Evolutionary conservation across 2,888 invertebrate species (phyloP).

Genomic region (Epistrophe eligans): DNA sequence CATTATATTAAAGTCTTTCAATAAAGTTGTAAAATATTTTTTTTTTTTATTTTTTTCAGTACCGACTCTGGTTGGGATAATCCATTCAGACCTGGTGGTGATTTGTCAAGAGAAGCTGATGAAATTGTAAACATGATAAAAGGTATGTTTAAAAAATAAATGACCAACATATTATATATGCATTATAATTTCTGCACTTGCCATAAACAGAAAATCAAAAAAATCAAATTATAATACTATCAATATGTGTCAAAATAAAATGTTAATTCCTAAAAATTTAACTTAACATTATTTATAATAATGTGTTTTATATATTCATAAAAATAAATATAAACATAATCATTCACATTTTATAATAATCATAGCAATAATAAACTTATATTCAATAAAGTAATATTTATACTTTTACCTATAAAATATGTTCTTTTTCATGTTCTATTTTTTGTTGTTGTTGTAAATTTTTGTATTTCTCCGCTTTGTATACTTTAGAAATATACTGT

Average conservation of each 20-base stretch:
- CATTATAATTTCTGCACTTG: slow-evolving; percentile 27
- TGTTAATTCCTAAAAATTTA: slow-evolving; percentile 10
- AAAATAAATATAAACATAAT: slow-evolving; percentile 19
- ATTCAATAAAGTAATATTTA: slow-evolving; percentile 63
- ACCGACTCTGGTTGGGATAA: slow-evolving; percentile 99
- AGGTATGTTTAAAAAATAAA: slow-evolving; percentile 83
- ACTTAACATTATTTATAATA: not conserved
- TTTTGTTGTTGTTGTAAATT: slow-evolving; percentile 38
- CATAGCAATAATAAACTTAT: slow-evolving; percentile 13
- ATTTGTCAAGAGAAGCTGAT: slow-evolving; percentile 94
- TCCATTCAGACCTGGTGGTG: slow-evolving; percentile 98
- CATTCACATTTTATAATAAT: slow-evolving; percentile 42
- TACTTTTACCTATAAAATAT: slow-evolving; percentile 47
- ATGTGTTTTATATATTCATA: slow-evolving; percentile 33
- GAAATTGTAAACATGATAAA: slow-evolving; percentile 97
- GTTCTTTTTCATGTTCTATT: slow-evolving; percentile 42
- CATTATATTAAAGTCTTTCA: no score
- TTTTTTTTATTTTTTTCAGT: slow-evolving; percentile 85
- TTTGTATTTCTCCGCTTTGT: slow-evolving; percentile 20
- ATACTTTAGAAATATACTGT: not conserved
- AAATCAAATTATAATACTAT: not conserved
- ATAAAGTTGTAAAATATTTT: not conserved
- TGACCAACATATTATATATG: not conserved
- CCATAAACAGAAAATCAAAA: slow-evolving; percentile 26
- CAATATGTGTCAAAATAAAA: slow-evolving; percentile 36